A percentile compares a stretch with the other conserved stretches of the same genome.
These are phyloP conservation scores for Pseudoatta argentina DNA, from an alignment of 1,140 invertebrate species.

Conservation along the genomic window DNA sequence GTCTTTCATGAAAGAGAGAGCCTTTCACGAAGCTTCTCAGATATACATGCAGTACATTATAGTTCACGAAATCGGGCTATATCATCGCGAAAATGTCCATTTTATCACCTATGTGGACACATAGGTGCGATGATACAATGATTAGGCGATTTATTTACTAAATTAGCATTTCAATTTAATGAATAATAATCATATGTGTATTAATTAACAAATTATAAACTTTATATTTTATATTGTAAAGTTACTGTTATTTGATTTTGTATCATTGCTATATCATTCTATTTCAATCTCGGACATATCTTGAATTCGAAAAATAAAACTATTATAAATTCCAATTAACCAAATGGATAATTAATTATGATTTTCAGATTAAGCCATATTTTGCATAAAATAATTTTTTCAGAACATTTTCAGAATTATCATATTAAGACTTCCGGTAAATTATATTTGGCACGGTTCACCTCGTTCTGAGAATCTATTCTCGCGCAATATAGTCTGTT, in stretches of 20 bases:
- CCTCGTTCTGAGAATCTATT: slow-evolving; percentile 20
- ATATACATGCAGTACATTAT: slow-evolving; percentile 17
- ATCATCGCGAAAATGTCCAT: slow-evolving; percentile 37
- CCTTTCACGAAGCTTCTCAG: slow-evolving; percentile 22
- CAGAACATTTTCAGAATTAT: slow-evolving; percentile 4
- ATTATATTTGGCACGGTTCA: slow-evolving; percentile 11
- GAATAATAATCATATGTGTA: not conserved
- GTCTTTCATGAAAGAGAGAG: slow-evolving; percentile 1
- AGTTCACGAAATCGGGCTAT: not conserved
- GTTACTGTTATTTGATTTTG: not conserved
- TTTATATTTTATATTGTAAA: not conserved
- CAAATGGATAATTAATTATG: not conserved
- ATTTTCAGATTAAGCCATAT: not conserved
- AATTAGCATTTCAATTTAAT: slow-evolving; percentile 3
- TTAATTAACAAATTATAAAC: not conserved
- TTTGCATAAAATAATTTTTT: not conserved
- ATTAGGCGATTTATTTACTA: not conserved
- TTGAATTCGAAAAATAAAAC: not conserved
- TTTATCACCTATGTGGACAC: slow-evolving; percentile 57
- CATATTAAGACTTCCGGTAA: slow-evolving; percentile 22
- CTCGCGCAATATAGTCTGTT: not conserved
- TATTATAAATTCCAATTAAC: not conserved
- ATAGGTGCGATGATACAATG: not conserved
- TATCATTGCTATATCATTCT: not conserved
- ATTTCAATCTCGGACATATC: not conserved